These are phyloP conservation scores for Aphidoletes aphidimyza DNA, from an alignment of 2,888 invertebrate genomes.

Conservation along the genomic window DNA sequence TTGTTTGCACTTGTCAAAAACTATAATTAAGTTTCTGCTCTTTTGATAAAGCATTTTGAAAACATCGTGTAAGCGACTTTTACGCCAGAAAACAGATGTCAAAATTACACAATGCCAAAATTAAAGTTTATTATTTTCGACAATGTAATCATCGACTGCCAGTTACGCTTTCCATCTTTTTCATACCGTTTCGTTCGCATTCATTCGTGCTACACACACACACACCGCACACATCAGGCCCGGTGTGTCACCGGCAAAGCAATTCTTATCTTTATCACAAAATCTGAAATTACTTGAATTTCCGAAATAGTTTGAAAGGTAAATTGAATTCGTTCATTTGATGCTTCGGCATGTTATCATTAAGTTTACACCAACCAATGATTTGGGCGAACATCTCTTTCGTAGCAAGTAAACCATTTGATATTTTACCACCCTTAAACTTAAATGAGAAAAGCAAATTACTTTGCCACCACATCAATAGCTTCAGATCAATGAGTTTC, in stretches of 20 bases:
- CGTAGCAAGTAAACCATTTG: too few species aligned
- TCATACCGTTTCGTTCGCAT: too few species aligned
- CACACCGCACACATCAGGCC: too few species aligned
- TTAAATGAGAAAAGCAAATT: constrained; percentile 2
- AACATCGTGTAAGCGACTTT: not conserved
- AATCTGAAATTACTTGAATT: constrained; percentile 14
- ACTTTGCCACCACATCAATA: constrained; percentile 36
- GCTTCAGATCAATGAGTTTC: constrained; percentile 9
- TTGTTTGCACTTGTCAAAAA: constrained; percentile 52
- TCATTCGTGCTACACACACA: too few species aligned
- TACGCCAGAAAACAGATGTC: not conserved
- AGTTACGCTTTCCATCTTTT: not conserved
- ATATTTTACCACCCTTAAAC: not conserved
- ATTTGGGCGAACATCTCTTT: too few species aligned
- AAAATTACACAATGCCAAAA: constrained; percentile 43
- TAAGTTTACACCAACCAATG: too few species aligned
- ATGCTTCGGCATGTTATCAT: not conserved
- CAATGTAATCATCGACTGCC: constrained; percentile 20
- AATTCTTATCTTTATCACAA: constrained; percentile 15
- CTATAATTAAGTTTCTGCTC: not conserved
- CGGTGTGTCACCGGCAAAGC: too few species aligned
- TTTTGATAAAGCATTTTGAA: not conserved
- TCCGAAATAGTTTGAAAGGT: constrained; percentile 37
- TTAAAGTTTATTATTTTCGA: constrained; percentile 20
- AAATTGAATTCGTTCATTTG: constrained; percentile 30